Percentiles rank a stretch among this genome's conserved stretches.
Evolutionary conservation across 2,113 vertebrate genomes (phyloP).

Genomic region (Mustela nigripes): DNA sequence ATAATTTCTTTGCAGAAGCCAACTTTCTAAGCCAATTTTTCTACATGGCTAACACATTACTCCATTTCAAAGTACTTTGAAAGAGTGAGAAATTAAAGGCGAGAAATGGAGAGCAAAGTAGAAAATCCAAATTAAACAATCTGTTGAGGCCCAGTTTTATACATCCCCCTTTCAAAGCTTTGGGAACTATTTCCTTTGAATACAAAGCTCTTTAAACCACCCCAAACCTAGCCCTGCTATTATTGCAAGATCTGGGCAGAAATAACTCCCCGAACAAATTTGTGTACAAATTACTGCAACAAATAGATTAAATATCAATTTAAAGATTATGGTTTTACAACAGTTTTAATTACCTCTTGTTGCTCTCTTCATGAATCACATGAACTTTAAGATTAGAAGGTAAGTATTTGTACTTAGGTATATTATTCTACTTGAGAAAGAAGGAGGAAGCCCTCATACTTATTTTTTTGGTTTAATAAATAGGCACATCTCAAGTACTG

Average conservation of each 20-base stretch:
- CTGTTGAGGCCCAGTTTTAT: constrained; percentile 70
- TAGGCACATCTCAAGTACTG: neutral
- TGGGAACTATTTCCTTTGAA: constrained; percentile 70
- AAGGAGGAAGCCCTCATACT: neutral
- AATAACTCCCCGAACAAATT: constrained; percentile 62
- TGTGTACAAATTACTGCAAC: constrained; percentile 16
- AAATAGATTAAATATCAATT: constrained; percentile 52
- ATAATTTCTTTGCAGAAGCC: constrained; percentile 42
- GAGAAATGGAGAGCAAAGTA: constrained; percentile 65
- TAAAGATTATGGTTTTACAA: constrained; percentile 56
- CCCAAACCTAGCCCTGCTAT: constrained; percentile 69
- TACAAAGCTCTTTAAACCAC: constrained; percentile 49
- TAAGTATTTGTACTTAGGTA: neutral
- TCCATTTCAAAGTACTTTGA: constrained; percentile 59
- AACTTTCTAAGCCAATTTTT: constrained; percentile 56
- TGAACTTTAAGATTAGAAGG: constrained; percentile 24
- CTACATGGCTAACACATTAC: neutral
- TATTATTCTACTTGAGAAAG: neutral
- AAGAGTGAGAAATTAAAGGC: constrained; percentile 55
- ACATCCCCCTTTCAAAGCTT: constrained; percentile 67
- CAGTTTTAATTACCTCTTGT: constrained; percentile 53
- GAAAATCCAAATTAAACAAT: constrained; percentile 80
- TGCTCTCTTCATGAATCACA: constrained; percentile 8
- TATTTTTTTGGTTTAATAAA: constrained; percentile 24
- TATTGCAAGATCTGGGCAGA: constrained; percentile 64